Percentiles rank a stretch among this genome's conserved stretches.
Conservation (phyloP, 2,113 vertebrate genomes). For the Chascanopsetta lugubris region DNA sequence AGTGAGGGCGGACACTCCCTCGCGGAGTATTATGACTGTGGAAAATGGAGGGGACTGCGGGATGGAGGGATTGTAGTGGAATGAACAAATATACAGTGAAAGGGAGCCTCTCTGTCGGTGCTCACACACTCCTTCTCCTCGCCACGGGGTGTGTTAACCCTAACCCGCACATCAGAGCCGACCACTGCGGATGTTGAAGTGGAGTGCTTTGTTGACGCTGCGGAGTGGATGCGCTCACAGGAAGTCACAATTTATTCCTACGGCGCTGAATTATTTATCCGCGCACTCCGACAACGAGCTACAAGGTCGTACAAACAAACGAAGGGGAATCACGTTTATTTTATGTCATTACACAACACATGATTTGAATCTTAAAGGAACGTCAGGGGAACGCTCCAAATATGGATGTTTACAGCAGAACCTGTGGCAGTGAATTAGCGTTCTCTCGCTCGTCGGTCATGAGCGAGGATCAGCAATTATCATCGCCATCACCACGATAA, state of each 20-base stretch:
- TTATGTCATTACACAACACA: conserved; percentile 4
- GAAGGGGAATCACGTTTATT: conserved; percentile 6
- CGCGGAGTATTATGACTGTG: conserved; percentile 39
- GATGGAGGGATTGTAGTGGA: conserved; percentile 52
- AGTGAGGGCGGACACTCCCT: conserved; percentile 36
- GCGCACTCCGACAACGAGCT: neutral
- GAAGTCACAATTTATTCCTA: conserved; percentile 36
- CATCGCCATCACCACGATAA: no score
- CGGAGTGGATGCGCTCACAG: conserved; percentile 6
- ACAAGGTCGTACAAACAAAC: conserved; percentile 14
- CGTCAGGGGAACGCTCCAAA: no score
- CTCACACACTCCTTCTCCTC: conserved; percentile 41
- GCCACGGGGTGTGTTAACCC: conserved; percentile 12
- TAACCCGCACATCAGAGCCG: neutral
- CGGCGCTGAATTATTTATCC: conserved; percentile 11
- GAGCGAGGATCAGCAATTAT: no score
- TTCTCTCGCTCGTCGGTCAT: no score
- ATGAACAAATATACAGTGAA: conserved; percentile 49
- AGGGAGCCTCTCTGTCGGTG: conserved; percentile 11
- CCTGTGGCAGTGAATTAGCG: no score
- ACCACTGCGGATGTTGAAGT: conserved; percentile 6
- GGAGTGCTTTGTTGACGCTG: conserved; percentile 16
- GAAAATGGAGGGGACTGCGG: conserved; percentile 31
- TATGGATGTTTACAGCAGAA: no score
- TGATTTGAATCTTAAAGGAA: conserved; percentile 4